Evolutionary conservation across 2,113 vertebrate species (phyloP).

Genomic region (Vulpes vulpes): DNA sequence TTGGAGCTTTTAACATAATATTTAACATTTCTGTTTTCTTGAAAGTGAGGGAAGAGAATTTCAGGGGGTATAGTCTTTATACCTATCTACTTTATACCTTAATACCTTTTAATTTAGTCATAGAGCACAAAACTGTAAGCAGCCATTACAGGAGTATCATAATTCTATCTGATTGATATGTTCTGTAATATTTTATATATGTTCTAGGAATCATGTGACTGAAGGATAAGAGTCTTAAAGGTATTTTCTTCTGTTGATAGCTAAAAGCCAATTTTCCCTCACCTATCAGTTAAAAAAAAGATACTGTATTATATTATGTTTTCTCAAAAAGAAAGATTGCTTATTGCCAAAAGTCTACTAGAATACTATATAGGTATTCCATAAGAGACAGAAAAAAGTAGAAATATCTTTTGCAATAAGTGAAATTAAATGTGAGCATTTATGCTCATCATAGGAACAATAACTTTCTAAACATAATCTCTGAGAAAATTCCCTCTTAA

Average conservation of each 20-base stretch:
- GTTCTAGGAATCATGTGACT: background rate
- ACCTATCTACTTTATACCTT: background rate
- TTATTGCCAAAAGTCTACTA: constrained; percentile 56
- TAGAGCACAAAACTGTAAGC: background rate
- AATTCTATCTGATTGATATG: background rate
- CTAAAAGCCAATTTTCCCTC: background rate
- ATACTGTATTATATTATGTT: constrained; percentile 22
- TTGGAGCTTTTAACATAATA: constrained; percentile 5
- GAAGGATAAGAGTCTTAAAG: background rate
- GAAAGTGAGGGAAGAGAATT: background rate
- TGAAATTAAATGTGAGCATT: constrained; percentile 63
- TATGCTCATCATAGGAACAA: constrained; percentile 59
- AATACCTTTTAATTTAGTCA: background rate
- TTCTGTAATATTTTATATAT: background rate
- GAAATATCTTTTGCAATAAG: constrained; percentile 41
- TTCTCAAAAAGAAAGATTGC: background rate
- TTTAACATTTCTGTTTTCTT: background rate
- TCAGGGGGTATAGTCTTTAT: background rate
- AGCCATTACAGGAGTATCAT: background rate
- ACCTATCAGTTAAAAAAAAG: background rate
- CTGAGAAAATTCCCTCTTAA: constrained; percentile 56
- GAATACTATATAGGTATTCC: background rate
- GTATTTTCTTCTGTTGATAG: background rate
- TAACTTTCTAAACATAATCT: constrained; percentile 69
- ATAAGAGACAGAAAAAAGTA: constrained; percentile 39